Base-by-base conservation (phyloP, 2,113 vertebrate species). In the Lampris megalopsis region DNA sequence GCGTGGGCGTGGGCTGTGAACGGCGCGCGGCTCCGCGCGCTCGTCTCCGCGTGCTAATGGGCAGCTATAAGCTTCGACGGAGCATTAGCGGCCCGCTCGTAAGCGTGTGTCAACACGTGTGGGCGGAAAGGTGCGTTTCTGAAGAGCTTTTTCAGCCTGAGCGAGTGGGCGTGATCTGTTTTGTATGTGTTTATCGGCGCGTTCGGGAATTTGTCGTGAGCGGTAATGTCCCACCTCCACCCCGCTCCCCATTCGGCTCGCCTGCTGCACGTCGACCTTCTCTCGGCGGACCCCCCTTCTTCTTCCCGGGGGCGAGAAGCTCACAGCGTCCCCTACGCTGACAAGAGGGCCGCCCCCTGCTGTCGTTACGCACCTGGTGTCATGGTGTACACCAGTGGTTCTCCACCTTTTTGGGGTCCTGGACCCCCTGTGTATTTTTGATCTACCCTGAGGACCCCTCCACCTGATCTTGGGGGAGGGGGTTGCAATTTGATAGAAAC, bases 91-190 rank as follows among this genome's bases (percentile, higher is more conserved):
- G 88, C 84, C 85, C 88, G 88, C 89, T 89, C 84, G 63, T 84
- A 86, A 81, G 81, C 81, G 59, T 72, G 79, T 88, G 87, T 91
- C 84, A 89, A 89, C 89, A 87, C 71, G 86, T 67, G 91, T 93
- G 91, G 93, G 92, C 80, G 90, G 87, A 86, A 88, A 90, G 92
- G 91, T 93, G 80, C 61, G 83, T 75, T 85, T 84, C 69, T 88
- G 86, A 89, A 91, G 89, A 86, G 88, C 90, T 85, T 88, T 89
- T 86, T 86, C 81, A 82, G 76, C 90, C 88, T 81, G 91, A 90
- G 71, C 1, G 75, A 7, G 90, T 88, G 81, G 87, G 89, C 1
- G 65, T 80, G 82, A 78, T 88, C 24, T 24, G 24, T 24, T 89
- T 90, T 85, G 72, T 83, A 77, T 71, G 71, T 88, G 86, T 88